Base-by-base conservation (phyloP, 2,888 invertebrate genomes). In the Thysanoteuthis rhombus region DNA sequence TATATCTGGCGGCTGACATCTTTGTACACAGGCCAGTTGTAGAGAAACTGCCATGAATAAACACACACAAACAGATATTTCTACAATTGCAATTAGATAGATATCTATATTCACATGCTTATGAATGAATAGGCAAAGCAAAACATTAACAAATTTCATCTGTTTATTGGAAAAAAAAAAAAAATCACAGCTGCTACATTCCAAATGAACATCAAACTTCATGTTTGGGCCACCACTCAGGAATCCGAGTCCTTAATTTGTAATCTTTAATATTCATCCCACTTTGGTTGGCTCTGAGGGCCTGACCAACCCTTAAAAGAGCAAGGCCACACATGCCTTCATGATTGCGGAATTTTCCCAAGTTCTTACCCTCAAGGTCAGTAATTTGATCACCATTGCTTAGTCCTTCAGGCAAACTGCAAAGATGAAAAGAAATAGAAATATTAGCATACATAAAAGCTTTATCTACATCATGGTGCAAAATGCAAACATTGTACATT, bases 331-430 rank as follows among this genome's bases (percentile, higher is more conserved):
- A 95, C 3, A 58, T 91, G 45, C 95, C 96, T n/a, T 93, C 92
- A 42, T 93, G 92, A 93, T 94, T 95, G n/a, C 98, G 98, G 92
- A 98, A 97, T 96, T 98, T 98, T 38, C 98, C 98, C 93, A 98
- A 97, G 93, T 97, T 96, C 94, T 97, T 97, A 8, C 97, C 97
- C n/a, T 95, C 95, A 36, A 95, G 96, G 39, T 95, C 95, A 38
- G 93, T 93, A 91, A 96, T 95, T 90, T 94, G 95, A 28, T 94
- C 94, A 36, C 95, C 95, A 47, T 94, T 42, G 90, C 94, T 94
- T 40, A 96, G 93, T 16, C 93, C 93, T 38, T 93, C 94, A 38
- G 95, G 94, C 36, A 91, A 93, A 90, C 96, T 96, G 94, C 93
- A 95, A 94, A 93, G n/a, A 39, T 58, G 94, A 93, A n/a, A 89